Evolutionary conservation across 2,113 vertebrate species (phyloP).

Genomic region (Anarhynchus alexandrinus): DNA sequence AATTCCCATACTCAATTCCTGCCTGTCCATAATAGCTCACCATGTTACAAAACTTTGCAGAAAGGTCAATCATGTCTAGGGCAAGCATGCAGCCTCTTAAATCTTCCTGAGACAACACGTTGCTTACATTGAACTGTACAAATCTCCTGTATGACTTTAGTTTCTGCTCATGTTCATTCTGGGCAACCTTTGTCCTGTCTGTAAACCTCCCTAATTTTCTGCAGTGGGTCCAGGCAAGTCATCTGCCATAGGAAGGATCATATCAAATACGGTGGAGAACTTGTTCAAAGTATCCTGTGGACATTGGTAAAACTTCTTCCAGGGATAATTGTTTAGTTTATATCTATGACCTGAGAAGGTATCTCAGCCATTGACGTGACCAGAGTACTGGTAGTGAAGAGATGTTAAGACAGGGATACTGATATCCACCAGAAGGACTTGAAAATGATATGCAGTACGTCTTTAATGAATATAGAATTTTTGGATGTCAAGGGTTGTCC

Average conservation of each 20-base stretch:
- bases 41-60: not conserved
- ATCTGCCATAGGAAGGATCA: not conserved
- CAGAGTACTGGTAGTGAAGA: not conserved
- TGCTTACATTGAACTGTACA: not conserved
- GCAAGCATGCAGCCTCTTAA: not conserved
- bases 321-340: not conserved
- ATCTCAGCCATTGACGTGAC: not conserved
- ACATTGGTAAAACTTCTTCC: not conserved
- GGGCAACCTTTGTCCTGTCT: not conserved
- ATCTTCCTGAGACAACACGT: not conserved
- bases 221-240: not conserved
- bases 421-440: not conserved
- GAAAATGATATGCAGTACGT: not conserved
- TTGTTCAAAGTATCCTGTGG: not conserved
- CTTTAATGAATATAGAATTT: not conserved
- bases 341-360: not conserved
- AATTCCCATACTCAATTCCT: not conserved
- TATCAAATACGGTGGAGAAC: not conserved
- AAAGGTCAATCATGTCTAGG: not conserved
- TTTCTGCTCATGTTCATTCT: not conserved
- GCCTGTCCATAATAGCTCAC: not conserved
- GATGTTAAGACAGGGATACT: not conserved
- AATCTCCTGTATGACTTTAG: not conserved
- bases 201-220: not conserved
- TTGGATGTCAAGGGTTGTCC: not conserved